phyloP scores from a whole-genome alignment of 2,888 invertebrate genomes.

The Andrena haemorrhoa region DNA sequence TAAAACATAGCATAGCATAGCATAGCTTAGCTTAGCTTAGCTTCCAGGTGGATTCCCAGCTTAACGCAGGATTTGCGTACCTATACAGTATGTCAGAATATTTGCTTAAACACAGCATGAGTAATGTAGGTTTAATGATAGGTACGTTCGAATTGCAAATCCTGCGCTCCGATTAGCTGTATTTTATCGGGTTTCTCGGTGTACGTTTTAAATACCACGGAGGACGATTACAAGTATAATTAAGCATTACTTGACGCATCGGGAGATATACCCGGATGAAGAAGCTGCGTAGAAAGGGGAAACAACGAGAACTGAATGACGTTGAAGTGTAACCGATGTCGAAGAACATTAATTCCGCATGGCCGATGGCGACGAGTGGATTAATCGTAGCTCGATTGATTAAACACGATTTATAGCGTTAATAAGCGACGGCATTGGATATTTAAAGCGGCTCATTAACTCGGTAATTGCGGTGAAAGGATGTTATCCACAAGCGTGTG shows the following conservation, averaged over 20 bases:
- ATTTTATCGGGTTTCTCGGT: background rate
- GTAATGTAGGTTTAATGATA: too few species aligned
- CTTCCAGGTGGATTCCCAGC: too few species aligned
- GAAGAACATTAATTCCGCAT: constrained; percentile 47
- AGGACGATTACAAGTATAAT: background rate
- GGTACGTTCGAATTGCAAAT: too few species aligned
- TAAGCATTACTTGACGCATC: background rate
- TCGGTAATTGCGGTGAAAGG: constrained; percentile 59
- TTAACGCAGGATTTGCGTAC: too few species aligned
- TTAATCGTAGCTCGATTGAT: constrained; percentile 51
- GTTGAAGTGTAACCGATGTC: constrained; percentile 31
- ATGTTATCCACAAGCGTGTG: constrained; percentile 28
- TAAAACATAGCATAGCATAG: too few species aligned
- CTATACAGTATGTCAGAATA: too few species aligned
- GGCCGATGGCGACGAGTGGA: constrained; percentile 42
- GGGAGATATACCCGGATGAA: constrained; percentile 2
- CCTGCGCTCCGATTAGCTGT: too few species aligned
- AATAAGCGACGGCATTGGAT: constrained; percentile 60
- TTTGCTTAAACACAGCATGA: too few species aligned
- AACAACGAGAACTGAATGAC: background rate
- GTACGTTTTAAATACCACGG: background rate
- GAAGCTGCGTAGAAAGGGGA: background rate
- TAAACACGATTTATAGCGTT: constrained; percentile 62
- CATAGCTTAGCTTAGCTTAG: too few species aligned
- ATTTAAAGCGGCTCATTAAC: constrained; percentile 66